These are phyloP conservation scores for Caenorhabditis wallacei DNA, from an alignment of 2,888 invertebrate genomes.

Conservation along the genomic window DNA sequence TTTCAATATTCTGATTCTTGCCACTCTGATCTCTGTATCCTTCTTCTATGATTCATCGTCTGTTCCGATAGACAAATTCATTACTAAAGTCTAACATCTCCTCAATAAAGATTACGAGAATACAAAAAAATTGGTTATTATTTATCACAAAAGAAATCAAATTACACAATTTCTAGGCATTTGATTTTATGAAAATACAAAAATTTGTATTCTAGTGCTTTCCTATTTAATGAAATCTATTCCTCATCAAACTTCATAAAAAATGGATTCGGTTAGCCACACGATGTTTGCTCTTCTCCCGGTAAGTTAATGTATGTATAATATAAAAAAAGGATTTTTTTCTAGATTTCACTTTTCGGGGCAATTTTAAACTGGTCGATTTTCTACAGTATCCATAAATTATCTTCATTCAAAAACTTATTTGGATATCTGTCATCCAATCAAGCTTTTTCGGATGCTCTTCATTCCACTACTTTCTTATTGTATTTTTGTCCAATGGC, in stretches of 20 bases:
- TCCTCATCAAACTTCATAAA: neutral
- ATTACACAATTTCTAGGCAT: too few relatives aligned
- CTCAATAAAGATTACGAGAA: too few relatives aligned
- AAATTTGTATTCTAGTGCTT: neutral
- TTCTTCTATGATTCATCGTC: too few relatives aligned
- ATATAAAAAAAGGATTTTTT: neutral
- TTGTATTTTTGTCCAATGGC: slow-evolving; percentile 32
- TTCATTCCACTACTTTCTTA: slow-evolving; percentile 12
- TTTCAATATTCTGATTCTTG: too few relatives aligned
- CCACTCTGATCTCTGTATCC: too few relatives aligned
- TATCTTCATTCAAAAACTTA: neutral
- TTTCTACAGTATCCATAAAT: slow-evolving; percentile 5
- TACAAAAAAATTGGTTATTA: too few relatives aligned
- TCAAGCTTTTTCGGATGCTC: slow-evolving; percentile 19
- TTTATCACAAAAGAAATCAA: too few relatives aligned
- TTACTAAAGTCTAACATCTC: too few relatives aligned
- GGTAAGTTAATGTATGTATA: neutral
- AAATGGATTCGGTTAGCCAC: neutral
- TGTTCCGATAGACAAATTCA: too few relatives aligned
- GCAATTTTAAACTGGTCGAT: slow-evolving; percentile 3
- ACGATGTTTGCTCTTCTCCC: neutral
- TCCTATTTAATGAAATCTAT: neutral
- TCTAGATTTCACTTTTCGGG: neutral
- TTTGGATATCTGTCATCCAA: slow-evolving; percentile 33
- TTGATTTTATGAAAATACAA: too few relatives aligned